Evolutionary conservation across 2,888 invertebrate genomes (phyloP).

Genomic region (Blastobasis lacticolella): DNA sequence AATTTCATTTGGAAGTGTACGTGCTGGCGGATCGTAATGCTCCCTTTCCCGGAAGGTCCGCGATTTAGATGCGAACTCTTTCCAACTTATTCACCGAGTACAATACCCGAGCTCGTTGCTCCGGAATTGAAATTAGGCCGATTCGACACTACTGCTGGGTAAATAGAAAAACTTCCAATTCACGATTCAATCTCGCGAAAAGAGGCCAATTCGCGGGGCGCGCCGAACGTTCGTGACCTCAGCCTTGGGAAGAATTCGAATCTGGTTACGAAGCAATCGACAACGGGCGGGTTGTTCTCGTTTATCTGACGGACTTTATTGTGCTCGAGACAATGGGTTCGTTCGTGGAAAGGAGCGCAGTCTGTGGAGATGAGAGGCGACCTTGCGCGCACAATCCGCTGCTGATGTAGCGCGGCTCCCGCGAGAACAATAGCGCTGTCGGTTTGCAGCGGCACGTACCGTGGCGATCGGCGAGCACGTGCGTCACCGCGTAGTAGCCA

Average conservation of each 20-base stretch:
- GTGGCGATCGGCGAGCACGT: constrained; percentile 43
- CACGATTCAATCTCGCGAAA: constrained; percentile 40
- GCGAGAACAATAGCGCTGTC: constrained; percentile 45
- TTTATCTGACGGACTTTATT: constrained; percentile 33
- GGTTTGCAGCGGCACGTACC: constrained; percentile 44
- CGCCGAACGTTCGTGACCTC: constrained; percentile 21
- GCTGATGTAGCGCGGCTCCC: constrained; percentile 33
- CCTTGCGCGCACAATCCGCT: constrained; percentile 41
- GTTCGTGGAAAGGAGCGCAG: constrained; percentile 27
- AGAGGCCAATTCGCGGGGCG: constrained; percentile 20
- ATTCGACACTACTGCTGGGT: constrained; percentile 34
- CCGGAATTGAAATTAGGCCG: constrained; percentile 58
- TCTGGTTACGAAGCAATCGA: constrained; percentile 21
- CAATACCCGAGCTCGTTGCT: constrained; percentile 48
- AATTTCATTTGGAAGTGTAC: constrained; percentile 64
- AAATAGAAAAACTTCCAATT: constrained; percentile 50
- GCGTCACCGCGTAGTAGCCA: constrained; percentile 26
- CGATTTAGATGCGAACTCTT: constrained; percentile 46
- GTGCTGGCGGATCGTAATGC: constrained; percentile 56
- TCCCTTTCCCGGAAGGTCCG: constrained; percentile 41
- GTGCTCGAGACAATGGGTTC: constrained; percentile 39
- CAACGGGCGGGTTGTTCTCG: constrained; percentile 28
- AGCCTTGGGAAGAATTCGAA: constrained; percentile 34
- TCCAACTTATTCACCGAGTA: constrained; percentile 45
- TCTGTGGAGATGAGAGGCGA: constrained; percentile 22